These are phyloP conservation scores for Pyrrhia umbra DNA, from an alignment of 2,888 invertebrate species.

Conservation along the genomic window DNA sequence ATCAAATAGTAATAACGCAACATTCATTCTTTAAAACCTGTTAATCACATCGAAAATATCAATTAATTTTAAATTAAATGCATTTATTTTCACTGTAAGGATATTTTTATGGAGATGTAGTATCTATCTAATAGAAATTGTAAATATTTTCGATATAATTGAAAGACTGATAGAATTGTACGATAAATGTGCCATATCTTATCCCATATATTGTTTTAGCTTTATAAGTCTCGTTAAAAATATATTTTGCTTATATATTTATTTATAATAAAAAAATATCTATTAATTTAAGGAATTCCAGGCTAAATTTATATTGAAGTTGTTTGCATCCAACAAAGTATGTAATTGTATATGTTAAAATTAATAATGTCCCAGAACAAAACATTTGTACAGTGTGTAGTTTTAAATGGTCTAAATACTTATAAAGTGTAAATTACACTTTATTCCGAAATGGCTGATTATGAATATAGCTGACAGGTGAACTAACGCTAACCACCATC, in stretches of 20 bases:
- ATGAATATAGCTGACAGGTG: too few species aligned
- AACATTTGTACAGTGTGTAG: slow-evolving; percentile 4
- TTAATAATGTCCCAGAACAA: not conserved
- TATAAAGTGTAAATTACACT: slow-evolving; percentile 35
- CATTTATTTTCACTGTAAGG: slow-evolving; percentile 43
- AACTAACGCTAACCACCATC: too few species aligned
- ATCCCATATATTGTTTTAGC: slow-evolving; percentile 61
- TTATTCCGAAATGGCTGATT: too few species aligned
- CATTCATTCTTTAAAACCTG: slow-evolving; percentile 41
- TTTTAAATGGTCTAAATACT: slow-evolving; percentile 49
- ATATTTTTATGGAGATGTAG: slow-evolving; percentile 58
- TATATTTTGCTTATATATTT: slow-evolving; percentile 1
- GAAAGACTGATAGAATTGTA: slow-evolving; percentile 88
- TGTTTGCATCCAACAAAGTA: not conserved
- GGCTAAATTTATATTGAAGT: not conserved
- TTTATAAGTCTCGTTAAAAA: slow-evolving; percentile 38
- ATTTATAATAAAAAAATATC: not conserved
- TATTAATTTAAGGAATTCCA: not conserved
- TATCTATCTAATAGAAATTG: slow-evolving; percentile 60
- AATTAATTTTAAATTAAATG: slow-evolving; percentile 37
- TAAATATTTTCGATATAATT: slow-evolving; percentile 74
- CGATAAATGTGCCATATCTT: slow-evolving; percentile 86
- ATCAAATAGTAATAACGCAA: slow-evolving; percentile 28
- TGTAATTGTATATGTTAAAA: not conserved
- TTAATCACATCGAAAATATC: slow-evolving; percentile 60